Percentiles rank a stretch among this genome's conserved stretches.
These are phyloP conservation scores for Natrix natrix DNA, from an alignment of 2,797 vertebrate genomes.

Conservation along the genomic window DNA sequence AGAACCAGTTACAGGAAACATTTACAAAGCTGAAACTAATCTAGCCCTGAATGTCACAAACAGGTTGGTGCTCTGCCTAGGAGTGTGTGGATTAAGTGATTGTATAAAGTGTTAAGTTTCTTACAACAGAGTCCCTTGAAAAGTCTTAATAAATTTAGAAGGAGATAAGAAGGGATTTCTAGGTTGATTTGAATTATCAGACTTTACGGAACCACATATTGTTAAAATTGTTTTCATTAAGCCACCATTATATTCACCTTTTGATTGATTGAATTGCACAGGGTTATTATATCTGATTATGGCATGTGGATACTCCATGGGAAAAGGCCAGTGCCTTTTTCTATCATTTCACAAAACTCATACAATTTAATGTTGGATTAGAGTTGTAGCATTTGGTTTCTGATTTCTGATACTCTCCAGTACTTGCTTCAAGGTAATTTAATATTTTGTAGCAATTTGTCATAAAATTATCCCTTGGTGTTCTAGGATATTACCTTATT, in stretches of 20 bases:
- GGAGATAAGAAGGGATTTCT: not conserved
- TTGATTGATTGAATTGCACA: not conserved
- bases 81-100: not conserved
- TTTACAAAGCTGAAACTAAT: not conserved
- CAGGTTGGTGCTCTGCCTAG: not conserved
- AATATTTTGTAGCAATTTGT: not conserved
- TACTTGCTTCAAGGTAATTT: not conserved
- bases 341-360: not conserved
- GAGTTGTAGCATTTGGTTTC: not conserved
- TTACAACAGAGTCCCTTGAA: not conserved
- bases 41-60: not conserved
- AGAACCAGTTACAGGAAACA: not conserved
- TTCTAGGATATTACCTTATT: not conserved
- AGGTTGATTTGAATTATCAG: not conserved
- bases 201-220: not conserved
- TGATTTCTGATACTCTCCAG: not conserved
- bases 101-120: not conserved
- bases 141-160: not conserved
- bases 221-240: not conserved
- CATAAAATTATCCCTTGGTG: not conserved
- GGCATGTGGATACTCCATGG: not conserved
- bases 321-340: not conserved
- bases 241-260: not conserved
- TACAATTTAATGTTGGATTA: not conserved
- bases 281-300: not conserved